phyloP scores from a whole-genome alignment of 2,888 invertebrate species.

The Athetis lepigone region DNA sequence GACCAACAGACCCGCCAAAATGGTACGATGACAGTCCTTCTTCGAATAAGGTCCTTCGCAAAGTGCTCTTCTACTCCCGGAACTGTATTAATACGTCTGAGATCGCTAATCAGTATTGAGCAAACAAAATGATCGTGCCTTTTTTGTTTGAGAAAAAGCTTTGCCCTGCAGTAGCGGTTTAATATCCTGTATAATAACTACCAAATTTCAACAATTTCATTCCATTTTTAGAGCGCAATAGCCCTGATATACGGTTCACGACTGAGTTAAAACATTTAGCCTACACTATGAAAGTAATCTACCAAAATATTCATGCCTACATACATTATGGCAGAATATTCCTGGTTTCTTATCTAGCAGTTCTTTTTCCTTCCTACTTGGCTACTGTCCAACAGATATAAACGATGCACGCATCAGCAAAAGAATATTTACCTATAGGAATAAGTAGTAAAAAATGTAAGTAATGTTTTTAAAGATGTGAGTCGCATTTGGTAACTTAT shows the following conservation, averaged over 20 bases:
- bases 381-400: conserved; percentile 51
- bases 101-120: too few relatives aligned
- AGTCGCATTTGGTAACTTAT: neutral
- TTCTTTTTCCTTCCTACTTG: conserved; percentile 54
- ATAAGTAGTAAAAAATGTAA: conserved; percentile 1
- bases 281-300: conserved; percentile 47
- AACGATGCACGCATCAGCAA: conserved; percentile 42
- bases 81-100: too few relatives aligned
- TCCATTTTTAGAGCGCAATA: conserved; percentile 18
- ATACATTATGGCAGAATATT: conserved; percentile 30
- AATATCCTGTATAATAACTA: too few relatives aligned
- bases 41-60: too few relatives aligned
- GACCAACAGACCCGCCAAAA: too few relatives aligned
- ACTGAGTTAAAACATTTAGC: conserved; percentile 44
- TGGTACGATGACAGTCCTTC: too few relatives aligned
- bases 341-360: conserved; percentile 44
- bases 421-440: conserved; percentile 32
- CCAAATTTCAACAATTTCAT: too few relatives aligned
- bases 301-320: conserved; percentile 48
- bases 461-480: neutral
- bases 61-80: too few relatives aligned
- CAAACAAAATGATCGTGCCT: too few relatives aligned
- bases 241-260: conserved; percentile 4
- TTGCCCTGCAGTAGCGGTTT: too few relatives aligned
- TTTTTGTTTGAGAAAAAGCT: too few relatives aligned